Conservation (phyloP, 2,113 vertebrate species). For the Pristiophorus japonicus region DNA sequence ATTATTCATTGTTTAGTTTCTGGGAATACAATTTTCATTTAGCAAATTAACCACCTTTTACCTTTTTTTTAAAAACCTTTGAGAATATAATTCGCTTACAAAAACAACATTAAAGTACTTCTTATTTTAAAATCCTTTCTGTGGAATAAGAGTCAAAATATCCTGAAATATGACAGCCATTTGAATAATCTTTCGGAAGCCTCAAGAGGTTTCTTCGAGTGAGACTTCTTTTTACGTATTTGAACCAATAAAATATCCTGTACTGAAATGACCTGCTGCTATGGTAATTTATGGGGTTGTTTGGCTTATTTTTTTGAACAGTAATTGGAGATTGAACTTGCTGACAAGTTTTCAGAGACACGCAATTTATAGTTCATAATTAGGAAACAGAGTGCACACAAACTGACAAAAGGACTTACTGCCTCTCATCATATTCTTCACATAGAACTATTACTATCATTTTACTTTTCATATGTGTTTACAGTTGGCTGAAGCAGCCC, state of each 20-base stretch:
- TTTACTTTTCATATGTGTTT: neutral
- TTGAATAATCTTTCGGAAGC: neutral
- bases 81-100: neutral
- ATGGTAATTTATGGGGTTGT: neutral
- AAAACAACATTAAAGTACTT: neutral
- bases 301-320: neutral
- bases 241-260: neutral
- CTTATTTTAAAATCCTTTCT: neutral
- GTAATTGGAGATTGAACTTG: neutral
- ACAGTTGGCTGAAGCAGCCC: neutral
- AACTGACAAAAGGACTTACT: neutral
- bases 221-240: neutral
- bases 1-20: neutral
- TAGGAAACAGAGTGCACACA: neutral
- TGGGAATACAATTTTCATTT: neutral
- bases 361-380: neutral
- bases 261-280: neutral
- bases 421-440: neutral
- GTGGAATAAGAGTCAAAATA: neutral
- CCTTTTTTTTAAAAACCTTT: neutral
- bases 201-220: neutral
- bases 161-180: neutral
- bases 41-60: neutral
- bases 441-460: neutral
- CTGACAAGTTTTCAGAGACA: neutral